Conservation (phyloP, 1,140 invertebrate species). For the Semibalanus balanoides region DNA sequence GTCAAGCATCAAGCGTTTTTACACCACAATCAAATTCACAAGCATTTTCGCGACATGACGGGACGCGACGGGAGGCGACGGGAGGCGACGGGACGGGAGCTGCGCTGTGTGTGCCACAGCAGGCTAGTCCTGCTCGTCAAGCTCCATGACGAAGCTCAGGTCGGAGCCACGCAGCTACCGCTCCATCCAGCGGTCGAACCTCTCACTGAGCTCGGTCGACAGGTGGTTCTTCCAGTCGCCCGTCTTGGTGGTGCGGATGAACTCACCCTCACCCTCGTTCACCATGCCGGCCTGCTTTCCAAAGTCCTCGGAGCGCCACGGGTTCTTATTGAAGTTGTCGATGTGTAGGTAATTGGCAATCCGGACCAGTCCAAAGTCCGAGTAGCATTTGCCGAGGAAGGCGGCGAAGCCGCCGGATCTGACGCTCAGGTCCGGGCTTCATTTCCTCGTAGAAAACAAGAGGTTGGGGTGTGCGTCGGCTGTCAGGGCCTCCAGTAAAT, state of each 20-base stretch:
- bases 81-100: too few relatives aligned
- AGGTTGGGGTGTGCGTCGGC: too few relatives aligned
- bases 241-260: background rate
- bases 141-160: background rate
- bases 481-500: too few relatives aligned
- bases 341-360: background rate
- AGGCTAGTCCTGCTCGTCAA: background rate
- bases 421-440: too few relatives aligned
- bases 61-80: too few relatives aligned
- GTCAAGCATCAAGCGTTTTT: too few relatives aligned
- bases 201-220: background rate
- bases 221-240: slow-evolving; percentile 1
- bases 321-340: background rate
- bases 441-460: too few relatives aligned
- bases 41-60: too few relatives aligned
- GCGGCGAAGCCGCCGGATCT: too few relatives aligned
- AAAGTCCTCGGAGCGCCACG: background rate
- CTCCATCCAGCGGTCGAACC: slow-evolving; percentile 1
- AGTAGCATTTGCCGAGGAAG: too few relatives aligned
- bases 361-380: background rate
- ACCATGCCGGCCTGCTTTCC: background rate
- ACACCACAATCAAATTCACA: too few relatives aligned
- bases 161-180: background rate
- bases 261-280: background rate
- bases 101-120: too few relatives aligned